Evolutionary conservation across 2,797 vertebrate species (phyloP), one percentile per base, ranked within the genome.

Genomic region (Trachurus trachurus): DNA sequence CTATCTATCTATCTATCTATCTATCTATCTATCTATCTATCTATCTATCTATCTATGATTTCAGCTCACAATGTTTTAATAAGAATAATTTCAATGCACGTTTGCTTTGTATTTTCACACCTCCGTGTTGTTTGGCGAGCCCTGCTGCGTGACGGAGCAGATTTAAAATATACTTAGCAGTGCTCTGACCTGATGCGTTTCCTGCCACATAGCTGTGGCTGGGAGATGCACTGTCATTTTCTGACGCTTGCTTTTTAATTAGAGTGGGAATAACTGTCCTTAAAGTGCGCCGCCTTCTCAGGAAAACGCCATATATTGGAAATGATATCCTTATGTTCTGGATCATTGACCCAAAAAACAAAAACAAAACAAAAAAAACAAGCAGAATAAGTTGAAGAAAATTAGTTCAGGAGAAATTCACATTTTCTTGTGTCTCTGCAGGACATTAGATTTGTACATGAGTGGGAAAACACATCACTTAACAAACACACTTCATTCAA

Each of bases 181-280:
- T 56, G 47, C 76, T n/a, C 61, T 40, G 61, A 81, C 61, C 42
- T 76, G 65, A 79, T 74, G 85, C 69, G 81, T 74, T 69, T 78
- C 80, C 71, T 71, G 82, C 78, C 74, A 62, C 85, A 86, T 87
- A 88, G 69, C 87, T 93, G 91, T 76, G 90, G 88, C 75, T 68
- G 59, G 59, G 1, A 90, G 76, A 81, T 65, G 67, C 87, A 70
- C 79, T 88, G 83, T 84, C 85, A 93, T 91, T 92, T 92, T 57
- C 79, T 58, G 66, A 71, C 65, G 54, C 88, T 81, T 80, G 76
- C 84, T 90, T 87, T 91, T 87, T 92, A 90, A 93, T 92, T 91
- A 90, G 75, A 89, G 89, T 37, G 2, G 2, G 58, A 64, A 76
- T 71, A 68, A 74, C 81, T 53, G 66, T 75, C 76, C 82, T 80